These are phyloP conservation scores for Bufo gargarizans DNA, from an alignment of 2,113 vertebrate species.

Conservation along the genomic window DNA sequence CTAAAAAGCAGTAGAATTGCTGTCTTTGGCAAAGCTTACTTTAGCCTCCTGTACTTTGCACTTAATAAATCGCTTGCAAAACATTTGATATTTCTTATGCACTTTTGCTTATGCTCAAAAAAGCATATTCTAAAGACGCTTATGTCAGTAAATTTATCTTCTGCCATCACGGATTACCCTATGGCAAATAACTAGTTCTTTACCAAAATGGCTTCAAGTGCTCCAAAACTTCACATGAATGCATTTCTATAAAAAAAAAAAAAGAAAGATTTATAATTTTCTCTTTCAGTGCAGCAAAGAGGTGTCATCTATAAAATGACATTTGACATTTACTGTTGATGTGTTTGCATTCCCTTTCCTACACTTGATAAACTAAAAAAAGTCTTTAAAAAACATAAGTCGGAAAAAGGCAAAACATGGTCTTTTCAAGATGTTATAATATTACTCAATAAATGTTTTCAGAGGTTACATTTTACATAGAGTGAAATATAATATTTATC, in stretches of 20 bases:
- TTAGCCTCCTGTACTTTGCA: background rate
- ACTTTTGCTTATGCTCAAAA: constrained; percentile 14
- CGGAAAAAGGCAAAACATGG: background rate
- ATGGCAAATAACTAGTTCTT: constrained; percentile 17
- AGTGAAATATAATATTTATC: no score
- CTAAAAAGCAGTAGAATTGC: background rate
- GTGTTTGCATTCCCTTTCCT: constrained; percentile 26
- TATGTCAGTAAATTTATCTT: background rate
- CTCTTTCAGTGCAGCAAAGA: constrained; percentile 14
- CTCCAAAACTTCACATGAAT: background rate
- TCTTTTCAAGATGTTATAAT: background rate
- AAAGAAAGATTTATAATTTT: background rate
- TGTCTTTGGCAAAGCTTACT: background rate
- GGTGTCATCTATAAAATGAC: constrained; percentile 4
- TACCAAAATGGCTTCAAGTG: background rate
- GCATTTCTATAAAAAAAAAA: background rate
- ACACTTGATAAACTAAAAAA: constrained; percentile 23
- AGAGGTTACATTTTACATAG: background rate
- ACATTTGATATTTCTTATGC: background rate
- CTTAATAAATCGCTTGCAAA: background rate
- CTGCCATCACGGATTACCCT: background rate
- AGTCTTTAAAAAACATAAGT: background rate
- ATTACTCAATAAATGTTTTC: background rate
- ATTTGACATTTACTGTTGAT: constrained; percentile 37
- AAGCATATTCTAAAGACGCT: background rate